Evolutionary conservation across 2,888 invertebrate species (phyloP).

Genomic region (Orthosia gracilis): DNA sequence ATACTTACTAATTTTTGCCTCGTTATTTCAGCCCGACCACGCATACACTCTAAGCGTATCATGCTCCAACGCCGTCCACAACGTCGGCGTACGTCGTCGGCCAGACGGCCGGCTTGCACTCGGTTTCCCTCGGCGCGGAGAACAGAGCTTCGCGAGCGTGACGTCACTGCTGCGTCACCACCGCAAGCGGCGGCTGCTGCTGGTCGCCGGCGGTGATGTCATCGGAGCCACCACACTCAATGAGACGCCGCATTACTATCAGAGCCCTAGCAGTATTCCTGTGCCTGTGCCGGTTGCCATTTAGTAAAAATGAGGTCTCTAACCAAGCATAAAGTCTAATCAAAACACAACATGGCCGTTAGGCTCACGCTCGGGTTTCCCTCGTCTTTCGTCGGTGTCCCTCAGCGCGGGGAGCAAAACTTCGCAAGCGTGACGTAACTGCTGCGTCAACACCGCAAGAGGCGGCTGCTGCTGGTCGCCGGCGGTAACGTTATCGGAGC

Average conservation of each 20-base stretch:
- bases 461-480: conserved; percentile 89
- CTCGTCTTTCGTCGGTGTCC: conserved; percentile 55
- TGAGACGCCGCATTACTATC: conserved; percentile 86
- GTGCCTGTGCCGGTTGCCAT: conserved; percentile 71
- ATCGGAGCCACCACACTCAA: conserved; percentile 89
- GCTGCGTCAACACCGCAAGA: conserved; percentile 90
- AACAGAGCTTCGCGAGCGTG: conserved; percentile 89
- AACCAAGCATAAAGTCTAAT: too few relatives aligned
- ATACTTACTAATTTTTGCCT: not conserved
- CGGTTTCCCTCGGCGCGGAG: conserved; percentile 89
- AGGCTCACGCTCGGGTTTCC: conserved; percentile 89
- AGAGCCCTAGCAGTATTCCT: conserved; percentile 84
- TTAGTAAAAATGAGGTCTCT: not conserved
- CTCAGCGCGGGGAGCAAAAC: conserved; percentile 88
- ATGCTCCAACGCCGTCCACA: conserved; percentile 89
- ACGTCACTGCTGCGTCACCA: conserved; percentile 90
- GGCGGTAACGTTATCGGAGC: conserved; percentile 88
- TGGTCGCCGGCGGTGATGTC: conserved; percentile 88
- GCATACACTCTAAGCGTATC: conserved; percentile 90
- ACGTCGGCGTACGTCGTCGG: conserved; percentile 90
- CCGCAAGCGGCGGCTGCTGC: conserved; percentile 87
- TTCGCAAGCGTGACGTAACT: conserved; percentile 89
- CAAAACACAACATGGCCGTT: conserved; percentile 76
- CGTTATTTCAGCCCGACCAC: conserved; percentile 81
- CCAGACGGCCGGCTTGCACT: conserved; percentile 90